phyloP scores from a whole-genome alignment of 2,797 vertebrate species.

The Pampus argenteus region DNA sequence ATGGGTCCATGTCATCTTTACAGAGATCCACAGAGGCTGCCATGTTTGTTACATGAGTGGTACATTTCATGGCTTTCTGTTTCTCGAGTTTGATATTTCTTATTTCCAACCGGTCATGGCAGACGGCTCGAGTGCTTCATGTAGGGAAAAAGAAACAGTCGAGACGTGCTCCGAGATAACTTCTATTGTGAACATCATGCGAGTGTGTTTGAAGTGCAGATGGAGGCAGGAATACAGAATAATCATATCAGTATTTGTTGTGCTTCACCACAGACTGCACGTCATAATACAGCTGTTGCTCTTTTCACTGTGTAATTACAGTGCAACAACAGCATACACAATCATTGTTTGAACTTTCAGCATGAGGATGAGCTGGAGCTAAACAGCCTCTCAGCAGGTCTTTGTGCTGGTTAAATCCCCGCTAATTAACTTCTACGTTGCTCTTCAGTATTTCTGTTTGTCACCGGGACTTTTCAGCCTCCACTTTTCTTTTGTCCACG shows the following conservation, averaged over 20 bases:
- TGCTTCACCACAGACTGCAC: background rate
- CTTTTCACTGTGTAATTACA: constrained; percentile 47
- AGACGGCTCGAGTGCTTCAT: no score
- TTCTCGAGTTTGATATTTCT: no score
- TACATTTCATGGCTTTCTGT: no score
- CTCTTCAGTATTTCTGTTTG: constrained; percentile 14
- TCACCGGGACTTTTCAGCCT: constrained; percentile 16
- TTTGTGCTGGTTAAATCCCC: constrained; percentile 20
- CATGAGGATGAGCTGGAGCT: constrained; percentile 25
- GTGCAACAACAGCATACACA: constrained; percentile 20
- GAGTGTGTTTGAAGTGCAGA: background rate
- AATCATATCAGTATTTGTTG: background rate
- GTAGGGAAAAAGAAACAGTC: no score
- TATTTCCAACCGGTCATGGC: no score
- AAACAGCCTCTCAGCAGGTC: constrained; percentile 28
- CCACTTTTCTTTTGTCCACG: constrained; percentile 15
- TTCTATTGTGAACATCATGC: no score
- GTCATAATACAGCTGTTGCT: constrained; percentile 41
- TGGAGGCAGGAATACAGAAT: background rate
- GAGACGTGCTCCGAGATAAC: no score
- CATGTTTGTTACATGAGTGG: background rate
- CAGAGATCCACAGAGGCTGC: background rate
- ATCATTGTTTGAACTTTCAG: constrained; percentile 41
- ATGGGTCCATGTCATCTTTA: background rate
- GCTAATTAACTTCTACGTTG: constrained; percentile 34